Percentiles rank a stretch among this genome's conserved stretches.
phyloP scores from a whole-genome alignment of 2,888 invertebrate species.

The Hypolimnas misippus region DNA sequence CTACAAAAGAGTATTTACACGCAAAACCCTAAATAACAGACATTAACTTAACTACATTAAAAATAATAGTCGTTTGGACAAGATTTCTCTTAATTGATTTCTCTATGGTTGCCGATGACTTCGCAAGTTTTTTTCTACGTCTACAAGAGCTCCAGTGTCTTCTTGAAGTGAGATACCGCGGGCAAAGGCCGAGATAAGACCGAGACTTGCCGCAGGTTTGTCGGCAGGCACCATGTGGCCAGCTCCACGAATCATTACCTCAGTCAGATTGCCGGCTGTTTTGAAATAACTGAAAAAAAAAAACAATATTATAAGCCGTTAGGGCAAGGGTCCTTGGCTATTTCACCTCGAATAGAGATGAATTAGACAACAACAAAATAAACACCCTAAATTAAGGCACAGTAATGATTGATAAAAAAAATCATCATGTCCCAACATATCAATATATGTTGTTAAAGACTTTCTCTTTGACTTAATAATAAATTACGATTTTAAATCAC shows the following conservation, averaged over 20 bases:
- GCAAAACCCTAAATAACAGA: conserved; percentile 17
- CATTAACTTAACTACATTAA: conserved; percentile 27
- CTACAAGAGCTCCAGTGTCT: conserved; percentile 65
- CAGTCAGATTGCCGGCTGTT: conserved; percentile 82
- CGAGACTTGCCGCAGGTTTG: conserved; percentile 83
- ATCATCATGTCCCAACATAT: too few species aligned
- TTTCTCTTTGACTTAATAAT: too few species aligned
- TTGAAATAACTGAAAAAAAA: conserved; percentile 78
- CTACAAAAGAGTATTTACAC: conserved; percentile 33
- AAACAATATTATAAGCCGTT: too few species aligned
- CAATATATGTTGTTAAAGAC: too few species aligned
- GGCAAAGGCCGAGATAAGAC: conserved; percentile 85
- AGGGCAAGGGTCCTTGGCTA: too few species aligned
- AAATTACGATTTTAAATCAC: too few species aligned
- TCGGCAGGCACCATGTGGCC: conserved; percentile 88
- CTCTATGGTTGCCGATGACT: conserved; percentile 56
- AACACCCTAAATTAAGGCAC: too few species aligned
- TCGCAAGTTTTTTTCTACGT: conserved; percentile 63
- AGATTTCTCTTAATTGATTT: conserved; percentile 38
- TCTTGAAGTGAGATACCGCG: conserved; percentile 63
- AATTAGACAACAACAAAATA: too few species aligned
- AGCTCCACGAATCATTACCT: conserved; percentile 85
- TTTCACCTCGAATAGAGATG: too few species aligned
- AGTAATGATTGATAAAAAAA: too few species aligned
- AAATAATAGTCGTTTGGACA: conserved; percentile 21